These are phyloP conservation scores for Mormyrus lacerda DNA, from an alignment of 2,113 vertebrate genomes.

Conservation along the genomic window DNA sequence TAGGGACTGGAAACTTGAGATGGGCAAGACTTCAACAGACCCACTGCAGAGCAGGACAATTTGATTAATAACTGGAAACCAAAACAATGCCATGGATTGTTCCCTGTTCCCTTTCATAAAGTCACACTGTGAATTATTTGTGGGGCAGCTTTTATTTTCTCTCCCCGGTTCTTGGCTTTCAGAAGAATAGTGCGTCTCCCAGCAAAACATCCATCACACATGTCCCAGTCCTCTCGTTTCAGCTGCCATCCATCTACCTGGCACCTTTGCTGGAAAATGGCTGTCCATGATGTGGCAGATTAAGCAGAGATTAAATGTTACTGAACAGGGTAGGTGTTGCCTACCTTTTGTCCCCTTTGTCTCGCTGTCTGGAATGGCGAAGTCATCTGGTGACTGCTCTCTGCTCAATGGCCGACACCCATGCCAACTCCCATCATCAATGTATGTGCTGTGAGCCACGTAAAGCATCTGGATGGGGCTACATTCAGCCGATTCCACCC, in stretches of 20 bases:
- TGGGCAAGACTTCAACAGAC: not conserved
- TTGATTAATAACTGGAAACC: not conserved
- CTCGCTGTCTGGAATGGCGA: not conserved
- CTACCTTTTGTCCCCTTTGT: not conserved
- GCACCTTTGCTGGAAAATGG: not conserved
- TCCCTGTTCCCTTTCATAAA: not conserved
- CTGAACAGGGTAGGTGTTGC: not conserved
- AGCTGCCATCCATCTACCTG: not conserved
- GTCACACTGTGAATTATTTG: not conserved
- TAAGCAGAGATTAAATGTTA: not conserved
- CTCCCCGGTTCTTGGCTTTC: not conserved
- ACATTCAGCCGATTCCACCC: not conserved
- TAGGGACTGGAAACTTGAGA: not conserved
- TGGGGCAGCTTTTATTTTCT: not conserved
- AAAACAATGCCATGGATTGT: not conserved
- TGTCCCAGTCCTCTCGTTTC: not conserved
- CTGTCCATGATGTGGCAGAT: not conserved
- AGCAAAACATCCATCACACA: not conserved
- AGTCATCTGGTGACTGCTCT: not conserved
- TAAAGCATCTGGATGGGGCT: not conserved
- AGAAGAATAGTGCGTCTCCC: not conserved
- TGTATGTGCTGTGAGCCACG: not conserved
- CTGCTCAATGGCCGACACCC: not conserved
- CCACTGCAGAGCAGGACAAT: not conserved
- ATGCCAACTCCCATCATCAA: not conserved